Percentiles rank a stretch among this genome's conserved stretches.
Conservation (phyloP, 2,113 vertebrate species). For the Nothoprocta pentlandii region DNA sequence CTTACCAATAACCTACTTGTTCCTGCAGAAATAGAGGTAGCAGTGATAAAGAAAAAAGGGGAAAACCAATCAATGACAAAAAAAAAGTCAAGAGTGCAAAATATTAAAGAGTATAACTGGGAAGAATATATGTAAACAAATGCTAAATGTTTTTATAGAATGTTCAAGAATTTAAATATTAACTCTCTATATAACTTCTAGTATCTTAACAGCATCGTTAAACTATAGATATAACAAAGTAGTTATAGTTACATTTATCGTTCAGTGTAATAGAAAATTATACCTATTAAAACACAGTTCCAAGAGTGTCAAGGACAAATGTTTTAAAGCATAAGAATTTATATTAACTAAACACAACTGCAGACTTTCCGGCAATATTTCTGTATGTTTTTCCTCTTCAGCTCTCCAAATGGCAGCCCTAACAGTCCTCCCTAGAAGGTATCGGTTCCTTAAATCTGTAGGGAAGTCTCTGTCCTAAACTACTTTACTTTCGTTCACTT, state of each 20-base stretch:
- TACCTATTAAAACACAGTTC: background rate
- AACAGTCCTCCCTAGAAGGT: background rate
- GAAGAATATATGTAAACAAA: constrained; percentile 27
- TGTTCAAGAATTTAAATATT: background rate
- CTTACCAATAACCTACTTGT: constrained; percentile 81
- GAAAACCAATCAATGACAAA: constrained; percentile 81
- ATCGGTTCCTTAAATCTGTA: background rate
- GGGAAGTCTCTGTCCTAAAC: background rate
- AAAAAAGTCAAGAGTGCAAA: constrained; percentile 50
- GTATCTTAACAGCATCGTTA: background rate
- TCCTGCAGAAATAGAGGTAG: constrained; percentile 80
- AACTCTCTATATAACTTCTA: background rate
- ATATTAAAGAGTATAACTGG: constrained; percentile 60
- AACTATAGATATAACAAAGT: background rate
- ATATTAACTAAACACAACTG: background rate
- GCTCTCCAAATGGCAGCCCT: background rate
- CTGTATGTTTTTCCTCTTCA: background rate
- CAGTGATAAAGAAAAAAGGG: constrained; percentile 76
- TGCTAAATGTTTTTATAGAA: background rate
- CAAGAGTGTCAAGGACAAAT: background rate
- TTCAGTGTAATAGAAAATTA: background rate
- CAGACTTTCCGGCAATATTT: background rate
- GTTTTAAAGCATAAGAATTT: background rate
- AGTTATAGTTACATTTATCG: background rate
- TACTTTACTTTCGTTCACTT: background rate